Conservation (phyloP, 2,888 invertebrate species). For the Mycalesis mineus region DNA sequence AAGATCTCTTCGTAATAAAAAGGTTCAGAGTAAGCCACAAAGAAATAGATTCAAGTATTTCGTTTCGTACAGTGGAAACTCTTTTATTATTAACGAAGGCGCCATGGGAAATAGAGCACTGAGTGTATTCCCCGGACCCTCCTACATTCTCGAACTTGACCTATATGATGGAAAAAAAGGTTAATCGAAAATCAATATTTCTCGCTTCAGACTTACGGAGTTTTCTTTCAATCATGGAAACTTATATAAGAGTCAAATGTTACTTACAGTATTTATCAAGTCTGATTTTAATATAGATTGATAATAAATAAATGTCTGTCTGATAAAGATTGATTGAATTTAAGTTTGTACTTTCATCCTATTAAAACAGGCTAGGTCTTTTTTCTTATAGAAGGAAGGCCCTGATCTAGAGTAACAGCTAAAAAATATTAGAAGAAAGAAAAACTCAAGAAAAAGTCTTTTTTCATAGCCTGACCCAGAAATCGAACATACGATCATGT, state of each 20-base stretch:
- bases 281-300: too few relatives aligned
- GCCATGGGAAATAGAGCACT: constrained; percentile 30
- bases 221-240: not conserved
- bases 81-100: constrained; percentile 28
- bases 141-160: constrained; percentile 19
- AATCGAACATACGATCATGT: too few relatives aligned
- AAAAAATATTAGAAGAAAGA: too few relatives aligned
- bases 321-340: too few relatives aligned
- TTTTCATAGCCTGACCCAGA: too few relatives aligned
- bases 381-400: too few relatives aligned
- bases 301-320: too few relatives aligned
- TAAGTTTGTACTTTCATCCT: too few relatives aligned
- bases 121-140: constrained; percentile 16
- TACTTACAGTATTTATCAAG: too few relatives aligned
- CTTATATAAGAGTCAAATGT: not conserved
- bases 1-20: constrained; percentile 15
- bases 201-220: constrained; percentile 2
- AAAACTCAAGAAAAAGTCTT: too few relatives aligned
- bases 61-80: constrained; percentile 27
- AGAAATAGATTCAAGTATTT: constrained; percentile 20
- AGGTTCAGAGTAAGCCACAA: constrained; percentile 13
- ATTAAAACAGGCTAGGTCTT: too few relatives aligned
- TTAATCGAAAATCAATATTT: constrained; percentile 17
- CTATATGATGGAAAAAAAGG: constrained; percentile 13
- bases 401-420: too few relatives aligned